Evolutionary conservation across 2,797 vertebrate genomes (phyloP), one percentile per base, ranked within the genome.

Genomic region (Labroides dimidiatus): DNA sequence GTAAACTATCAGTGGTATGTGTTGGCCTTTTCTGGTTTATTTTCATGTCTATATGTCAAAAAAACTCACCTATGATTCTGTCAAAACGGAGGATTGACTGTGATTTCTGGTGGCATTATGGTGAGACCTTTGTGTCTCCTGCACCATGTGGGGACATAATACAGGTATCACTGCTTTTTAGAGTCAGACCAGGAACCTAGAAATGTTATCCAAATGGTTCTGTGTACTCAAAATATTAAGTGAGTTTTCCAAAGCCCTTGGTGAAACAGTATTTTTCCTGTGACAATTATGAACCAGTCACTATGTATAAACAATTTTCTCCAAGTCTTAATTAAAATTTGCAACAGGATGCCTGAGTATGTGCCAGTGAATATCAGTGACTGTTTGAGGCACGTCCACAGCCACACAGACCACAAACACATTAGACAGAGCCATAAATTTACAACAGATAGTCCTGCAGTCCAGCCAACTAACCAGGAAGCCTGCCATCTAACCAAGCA

Each of bases 391-490:
- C 63, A 54, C 37, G 10, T 81, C 61, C 64, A 84, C 80, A 82
- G 57, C 66, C 70, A 61, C 66, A 67, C 64, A 78, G 55, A 75
- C 78, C 60, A 78, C 72, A 70, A 79, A 62, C 74, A 62, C 72
- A 65, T 59, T 69, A 83, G 70, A 62, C 76, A 77, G 57, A 74
- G 74, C 73, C 43, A 56, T 78, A 75, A 14, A 84, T 86, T 80
- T 63, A 69, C 51, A 58, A 59, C 75, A 77, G 58, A 81, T 70
- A 67, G 74, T 79, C 71, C 75, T 69, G 77, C 75, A 67, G 71
- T 72, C 53, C 63, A 50, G 75, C 75, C 80, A 80, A 81, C 81
- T 69, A 76, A 84, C 80, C 76, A 84, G 76, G 73, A 81, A 60
- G 72, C 59, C 73, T 84, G 84, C 80, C 51, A 59, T 57, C 56